These are phyloP conservation scores for Chauna torquata DNA, from an alignment of 2,113 vertebrate species.

Conservation along the genomic window DNA sequence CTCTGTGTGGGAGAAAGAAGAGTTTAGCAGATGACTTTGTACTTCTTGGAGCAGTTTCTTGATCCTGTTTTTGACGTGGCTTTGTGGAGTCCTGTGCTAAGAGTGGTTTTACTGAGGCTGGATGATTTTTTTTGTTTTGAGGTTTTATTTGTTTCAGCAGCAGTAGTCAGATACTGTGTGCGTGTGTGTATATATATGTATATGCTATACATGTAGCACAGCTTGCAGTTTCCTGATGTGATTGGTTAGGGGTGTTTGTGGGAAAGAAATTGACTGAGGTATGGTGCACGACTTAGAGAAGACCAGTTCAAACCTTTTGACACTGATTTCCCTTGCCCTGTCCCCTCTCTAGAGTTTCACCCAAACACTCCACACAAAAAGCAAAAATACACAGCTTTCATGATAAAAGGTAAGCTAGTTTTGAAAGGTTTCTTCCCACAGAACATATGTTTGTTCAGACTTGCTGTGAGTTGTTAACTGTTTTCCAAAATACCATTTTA, in stretches of 20 bases:
- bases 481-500: neutral
- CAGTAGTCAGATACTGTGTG: neutral
- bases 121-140: neutral
- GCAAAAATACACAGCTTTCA: neutral
- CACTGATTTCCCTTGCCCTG: neutral
- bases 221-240: neutral
- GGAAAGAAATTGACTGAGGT: neutral
- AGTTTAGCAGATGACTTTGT: neutral
- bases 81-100: neutral
- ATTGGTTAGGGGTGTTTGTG: neutral
- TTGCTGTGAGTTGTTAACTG: neutral
- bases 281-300: neutral
- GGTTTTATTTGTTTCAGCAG: neutral
- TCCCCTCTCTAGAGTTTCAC: neutral
- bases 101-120: neutral
- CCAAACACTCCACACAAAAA: neutral
- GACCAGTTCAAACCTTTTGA: neutral
- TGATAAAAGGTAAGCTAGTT: neutral
- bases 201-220: neutral
- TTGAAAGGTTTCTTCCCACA: neutral
- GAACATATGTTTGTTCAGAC: neutral
- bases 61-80: neutral
- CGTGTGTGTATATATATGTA: no score
- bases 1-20: no score
- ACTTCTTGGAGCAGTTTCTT: neutral